These are phyloP conservation scores for silkworm (Bombyx mori) DNA, from an alignment of 1,140 invertebrate genomes.

Conservation along the genomic window ASM3026992v2 NC_085116.1:11401001-11401500, in stretches of 20 bases:
- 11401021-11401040: too few species aligned
- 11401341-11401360: slow-evolving; percentile 3
- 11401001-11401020: too few species aligned
- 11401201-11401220: slow-evolving; percentile 40
- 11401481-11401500: slow-evolving; percentile 67
- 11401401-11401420: slow-evolving; percentile 55
- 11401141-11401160: not conserved
- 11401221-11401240: slow-evolving; percentile 48
- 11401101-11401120: too few species aligned
- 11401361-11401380: slow-evolving; percentile 23
- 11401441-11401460: slow-evolving; percentile 51
- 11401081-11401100: too few species aligned
- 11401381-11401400: slow-evolving; percentile 57
- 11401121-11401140: too few species aligned
- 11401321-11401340: slow-evolving; percentile 38
- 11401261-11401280: slow-evolving; percentile 41
- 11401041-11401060: too few species aligned
- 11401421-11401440: slow-evolving; percentile 59
- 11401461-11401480: slow-evolving; percentile 54
- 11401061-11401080: too few species aligned
- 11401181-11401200: slow-evolving; percentile 10
- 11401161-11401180: slow-evolving; percentile 15
- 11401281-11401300: slow-evolving; percentile 37
- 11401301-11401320: slow-evolving; percentile 48
- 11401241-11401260: slow-evolving; percentile 55